Evolutionary conservation across 2,113 vertebrate species (phyloP).

Genomic region (Amazona guildingii): DNA sequence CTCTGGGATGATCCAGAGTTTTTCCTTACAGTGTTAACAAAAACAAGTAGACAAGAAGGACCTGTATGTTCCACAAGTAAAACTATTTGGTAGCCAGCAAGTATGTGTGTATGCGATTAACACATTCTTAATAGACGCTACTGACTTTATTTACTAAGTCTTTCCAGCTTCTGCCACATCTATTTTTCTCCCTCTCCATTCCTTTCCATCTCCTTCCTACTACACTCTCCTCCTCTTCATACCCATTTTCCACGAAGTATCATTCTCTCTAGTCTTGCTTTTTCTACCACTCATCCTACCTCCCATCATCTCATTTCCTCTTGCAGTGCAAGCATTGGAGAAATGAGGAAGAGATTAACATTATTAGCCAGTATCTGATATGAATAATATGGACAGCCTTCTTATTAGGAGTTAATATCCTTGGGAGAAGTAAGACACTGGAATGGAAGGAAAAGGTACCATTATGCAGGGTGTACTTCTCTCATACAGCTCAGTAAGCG

Average conservation of each 20-base stretch:
- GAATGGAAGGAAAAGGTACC: not conserved
- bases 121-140: not conserved
- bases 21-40: not conserved
- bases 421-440: not conserved
- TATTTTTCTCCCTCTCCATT: not conserved
- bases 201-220: not conserved
- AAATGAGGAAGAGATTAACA: not conserved
- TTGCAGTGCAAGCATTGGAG: not conserved
- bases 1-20: not conserved
- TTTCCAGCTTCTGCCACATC: not conserved
- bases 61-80: accelerated
- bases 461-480: not conserved
- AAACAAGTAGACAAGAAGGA: not conserved
- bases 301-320: not conserved
- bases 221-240: not conserved
- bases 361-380: not conserved
- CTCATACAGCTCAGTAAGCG: not conserved
- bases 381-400: not conserved
- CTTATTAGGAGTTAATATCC: not conserved
- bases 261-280: not conserved
- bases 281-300: not conserved
- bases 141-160: not conserved
- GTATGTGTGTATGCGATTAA: not conserved
- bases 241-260: not conserved
- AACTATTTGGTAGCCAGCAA: not conserved